Conservation (phyloP, 2,113 vertebrate species). For the Peucedramus taeniatus region DNA sequence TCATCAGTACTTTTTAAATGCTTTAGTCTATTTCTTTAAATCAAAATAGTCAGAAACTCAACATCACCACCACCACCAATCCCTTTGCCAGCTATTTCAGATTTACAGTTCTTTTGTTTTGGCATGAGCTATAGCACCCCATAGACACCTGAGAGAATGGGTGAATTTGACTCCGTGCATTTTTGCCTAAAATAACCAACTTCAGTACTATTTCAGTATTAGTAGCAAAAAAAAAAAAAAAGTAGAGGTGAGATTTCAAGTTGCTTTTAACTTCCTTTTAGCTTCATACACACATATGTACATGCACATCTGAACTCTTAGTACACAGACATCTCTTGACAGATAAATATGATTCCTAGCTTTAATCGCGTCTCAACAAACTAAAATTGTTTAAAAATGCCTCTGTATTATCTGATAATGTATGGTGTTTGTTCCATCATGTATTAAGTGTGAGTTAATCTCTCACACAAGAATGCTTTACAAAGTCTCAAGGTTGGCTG, state of each 20-base stretch:
- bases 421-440: background rate
- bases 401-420: slow-evolving; percentile 16
- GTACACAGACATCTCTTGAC: background rate
- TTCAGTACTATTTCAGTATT: background rate
- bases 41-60: background rate
- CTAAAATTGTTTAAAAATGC: background rate
- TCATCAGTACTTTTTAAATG: background rate
- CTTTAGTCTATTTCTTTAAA: background rate
- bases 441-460: slow-evolving; percentile 29
- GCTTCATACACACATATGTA: background rate
- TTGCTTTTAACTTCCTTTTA: background rate
- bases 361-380: background rate
- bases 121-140: background rate
- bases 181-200: background rate
- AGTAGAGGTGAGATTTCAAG: background rate
- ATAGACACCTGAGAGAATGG: background rate
- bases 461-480: background rate
- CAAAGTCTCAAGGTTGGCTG: slow-evolving; percentile 58
- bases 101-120: background rate
- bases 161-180: background rate
- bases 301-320: background rate
- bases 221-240: background rate
- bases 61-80: rapidly evolving
- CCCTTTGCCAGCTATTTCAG: background rate
- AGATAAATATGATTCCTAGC: background rate